phyloP scores from a whole-genome alignment of 2,797 vertebrate genomes.

The Acrossocheilus fasciatus region DNA sequence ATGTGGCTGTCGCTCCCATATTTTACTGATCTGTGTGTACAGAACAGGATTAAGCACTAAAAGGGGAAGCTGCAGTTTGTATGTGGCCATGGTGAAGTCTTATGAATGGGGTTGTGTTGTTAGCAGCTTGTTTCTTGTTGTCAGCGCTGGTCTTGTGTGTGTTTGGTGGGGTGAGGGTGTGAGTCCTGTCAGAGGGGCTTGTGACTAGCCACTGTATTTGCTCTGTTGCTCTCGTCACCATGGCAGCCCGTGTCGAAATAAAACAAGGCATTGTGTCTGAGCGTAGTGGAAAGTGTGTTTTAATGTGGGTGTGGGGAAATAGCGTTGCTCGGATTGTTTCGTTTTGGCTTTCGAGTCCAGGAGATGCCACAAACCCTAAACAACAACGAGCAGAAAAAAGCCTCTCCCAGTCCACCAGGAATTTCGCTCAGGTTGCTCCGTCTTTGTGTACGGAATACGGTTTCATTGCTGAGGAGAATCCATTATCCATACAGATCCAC shows the following conservation, averaged over 20 bases:
- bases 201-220: conserved; percentile 56
- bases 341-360: conserved; percentile 57
- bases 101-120: not conserved
- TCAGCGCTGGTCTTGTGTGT: conserved; percentile 36
- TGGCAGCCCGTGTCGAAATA: conserved; percentile 55
- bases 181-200: conserved; percentile 38
- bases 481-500: conserved; percentile 73
- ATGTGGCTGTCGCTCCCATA: not conserved
- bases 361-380: conserved; percentile 54
- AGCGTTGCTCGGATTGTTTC: conserved; percentile 59
- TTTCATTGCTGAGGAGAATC: conserved; percentile 82
- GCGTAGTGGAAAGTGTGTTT: conserved; percentile 61
- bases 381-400: conserved; percentile 29
- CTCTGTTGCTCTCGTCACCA: conserved; percentile 64
- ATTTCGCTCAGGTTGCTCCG: conserved; percentile 47
- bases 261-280: conserved; percentile 41
- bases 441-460: conserved; percentile 67
- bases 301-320: conserved; percentile 63
- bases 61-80: not conserved
- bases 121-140: conserved; percentile 15
- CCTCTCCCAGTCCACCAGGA: conserved; percentile 23
- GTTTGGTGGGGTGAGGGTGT: not conserved
- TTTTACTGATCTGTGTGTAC: too few relatives aligned
- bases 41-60: too few relatives aligned
- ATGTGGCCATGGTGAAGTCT: not conserved